phyloP scores from a whole-genome alignment of 1,140 invertebrate species.

The Hycleus cichorii region DNA sequence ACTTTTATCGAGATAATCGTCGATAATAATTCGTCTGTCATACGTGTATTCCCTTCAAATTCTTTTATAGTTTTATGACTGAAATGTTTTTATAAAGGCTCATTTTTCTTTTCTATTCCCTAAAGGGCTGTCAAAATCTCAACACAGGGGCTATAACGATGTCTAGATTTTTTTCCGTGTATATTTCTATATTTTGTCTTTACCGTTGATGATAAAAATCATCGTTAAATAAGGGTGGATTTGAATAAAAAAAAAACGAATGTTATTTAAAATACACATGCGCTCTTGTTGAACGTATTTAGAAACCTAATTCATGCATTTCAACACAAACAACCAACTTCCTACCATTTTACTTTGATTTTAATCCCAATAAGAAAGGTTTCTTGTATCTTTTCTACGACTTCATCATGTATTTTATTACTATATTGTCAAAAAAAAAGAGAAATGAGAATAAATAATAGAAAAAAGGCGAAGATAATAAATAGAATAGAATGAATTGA shows the following conservation, averaged over 20 bases:
- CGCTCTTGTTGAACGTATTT: neutral
- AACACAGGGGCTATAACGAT: constrained; percentile 14
- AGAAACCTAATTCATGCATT: neutral
- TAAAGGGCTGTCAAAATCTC: constrained; percentile 21
- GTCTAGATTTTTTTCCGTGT: constrained; percentile 11
- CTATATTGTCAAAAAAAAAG: neutral
- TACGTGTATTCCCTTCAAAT: constrained; percentile 14
- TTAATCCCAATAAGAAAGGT: constrained; percentile 15
- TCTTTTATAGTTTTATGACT: constrained; percentile 26
- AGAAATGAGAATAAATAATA: no score
- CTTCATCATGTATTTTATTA: constrained; percentile 11
- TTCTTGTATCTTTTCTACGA: constrained; percentile 12
- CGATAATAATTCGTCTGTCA: constrained; percentile 11
- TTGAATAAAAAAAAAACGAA: no score
- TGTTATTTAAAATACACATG: constrained; percentile 7
- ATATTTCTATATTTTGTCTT: constrained; percentile 7
- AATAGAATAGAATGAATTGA: no score
- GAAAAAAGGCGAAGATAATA: no score
- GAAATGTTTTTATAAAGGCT: constrained; percentile 28
- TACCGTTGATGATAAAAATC: constrained; percentile 10
- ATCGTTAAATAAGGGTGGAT: no score
- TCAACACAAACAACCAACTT: constrained; percentile 7
- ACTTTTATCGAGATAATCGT: constrained; percentile 3
- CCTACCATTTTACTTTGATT: constrained; percentile 14
- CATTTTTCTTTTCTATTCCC: constrained; percentile 25